Evolutionary conservation across 1,140 invertebrate species (phyloP).

Genomic region (Macrobrachium nipponense): DNA sequence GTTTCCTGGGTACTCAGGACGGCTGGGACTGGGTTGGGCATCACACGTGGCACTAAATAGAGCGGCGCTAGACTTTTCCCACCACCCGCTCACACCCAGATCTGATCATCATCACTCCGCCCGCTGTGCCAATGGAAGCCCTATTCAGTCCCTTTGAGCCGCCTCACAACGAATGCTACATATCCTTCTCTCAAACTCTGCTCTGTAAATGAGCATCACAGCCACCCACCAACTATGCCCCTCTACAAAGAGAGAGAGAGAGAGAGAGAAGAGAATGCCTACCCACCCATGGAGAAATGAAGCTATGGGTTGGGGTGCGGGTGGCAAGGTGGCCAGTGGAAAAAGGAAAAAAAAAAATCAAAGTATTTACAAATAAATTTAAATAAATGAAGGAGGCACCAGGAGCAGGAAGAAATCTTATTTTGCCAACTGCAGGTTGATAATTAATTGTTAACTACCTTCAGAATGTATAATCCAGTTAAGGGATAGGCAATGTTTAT

Average conservation of each 20-base stretch:
- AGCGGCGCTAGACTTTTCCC: constrained; percentile 33
- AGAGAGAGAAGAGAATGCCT: constrained; percentile 17
- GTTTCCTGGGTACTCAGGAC: constrained; percentile 54
- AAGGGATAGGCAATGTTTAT: not conserved
- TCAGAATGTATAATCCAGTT: not conserved
- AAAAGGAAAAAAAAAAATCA: no score
- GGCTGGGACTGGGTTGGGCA: constrained; percentile 47
- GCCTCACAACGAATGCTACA: constrained; percentile 62
- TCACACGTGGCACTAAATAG: constrained; percentile 8
- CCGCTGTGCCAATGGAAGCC: constrained; percentile 27
- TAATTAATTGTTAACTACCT: not conserved
- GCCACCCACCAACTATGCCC: constrained; percentile 55
- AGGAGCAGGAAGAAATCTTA: constrained; percentile 28
- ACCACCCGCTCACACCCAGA: constrained; percentile 29
- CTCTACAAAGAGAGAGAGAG: constrained; percentile 13
- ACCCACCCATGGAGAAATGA: constrained; percentile 18
- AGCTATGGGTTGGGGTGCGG: constrained; percentile 30
- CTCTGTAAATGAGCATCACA: constrained; percentile 36
- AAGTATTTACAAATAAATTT: no score
- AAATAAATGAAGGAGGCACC: constrained; percentile 36
- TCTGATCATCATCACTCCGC: constrained; percentile 39
- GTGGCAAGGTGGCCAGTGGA: constrained; percentile 51
- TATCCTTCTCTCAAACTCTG: constrained; percentile 50
- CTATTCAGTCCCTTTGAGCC: constrained; percentile 32
- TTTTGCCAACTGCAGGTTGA: constrained; percentile 12